Evolutionary conservation across 2,113 vertebrate genomes (phyloP).

Genomic region (Stigmatopora nigra): DNA sequence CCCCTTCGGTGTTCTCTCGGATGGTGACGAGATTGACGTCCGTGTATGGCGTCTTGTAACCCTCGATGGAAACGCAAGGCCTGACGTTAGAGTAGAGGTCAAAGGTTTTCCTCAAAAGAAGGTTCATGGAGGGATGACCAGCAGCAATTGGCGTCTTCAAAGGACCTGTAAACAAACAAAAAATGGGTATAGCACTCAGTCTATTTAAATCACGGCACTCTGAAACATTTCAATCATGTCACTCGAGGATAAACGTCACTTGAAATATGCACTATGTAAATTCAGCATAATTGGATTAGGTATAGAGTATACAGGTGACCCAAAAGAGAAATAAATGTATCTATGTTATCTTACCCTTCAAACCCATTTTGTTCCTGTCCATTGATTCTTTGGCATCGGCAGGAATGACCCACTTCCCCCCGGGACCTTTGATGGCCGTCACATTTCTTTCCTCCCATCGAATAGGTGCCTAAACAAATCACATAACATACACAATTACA

Average conservation of each 20-base stretch:
- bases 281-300: background rate
- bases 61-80: slow-evolving; percentile 90
- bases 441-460: slow-evolving; percentile 93
- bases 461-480: slow-evolving; percentile 75
- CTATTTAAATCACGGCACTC: slow-evolving; percentile 4
- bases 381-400: slow-evolving; percentile 94
- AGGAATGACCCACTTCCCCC: slow-evolving; percentile 96
- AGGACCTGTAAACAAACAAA: slow-evolving; percentile 69
- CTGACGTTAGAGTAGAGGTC: slow-evolving; percentile 94
- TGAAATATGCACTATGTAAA: background rate
- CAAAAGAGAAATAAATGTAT: too few species aligned
- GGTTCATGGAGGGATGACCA: slow-evolving; percentile 94
- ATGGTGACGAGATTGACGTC: slow-evolving; percentile 86
- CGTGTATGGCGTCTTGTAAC: slow-evolving; percentile 86
- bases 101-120: slow-evolving; percentile 89
- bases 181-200: slow-evolving; percentile 41
- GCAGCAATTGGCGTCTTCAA: slow-evolving; percentile 94
- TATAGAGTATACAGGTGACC: background rate
- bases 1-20: slow-evolving; percentile 78
- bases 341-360: slow-evolving; percentile 82
- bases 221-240: background rate
- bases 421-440: slow-evolving; percentile 84
- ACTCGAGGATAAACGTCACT: background rate
- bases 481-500: background rate
- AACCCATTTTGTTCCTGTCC: slow-evolving; percentile 93